These are phyloP conservation scores for Caenorhabditis sp. DNA, from an alignment of 2,888 invertebrate genomes.

Conservation along the genomic window DNA sequence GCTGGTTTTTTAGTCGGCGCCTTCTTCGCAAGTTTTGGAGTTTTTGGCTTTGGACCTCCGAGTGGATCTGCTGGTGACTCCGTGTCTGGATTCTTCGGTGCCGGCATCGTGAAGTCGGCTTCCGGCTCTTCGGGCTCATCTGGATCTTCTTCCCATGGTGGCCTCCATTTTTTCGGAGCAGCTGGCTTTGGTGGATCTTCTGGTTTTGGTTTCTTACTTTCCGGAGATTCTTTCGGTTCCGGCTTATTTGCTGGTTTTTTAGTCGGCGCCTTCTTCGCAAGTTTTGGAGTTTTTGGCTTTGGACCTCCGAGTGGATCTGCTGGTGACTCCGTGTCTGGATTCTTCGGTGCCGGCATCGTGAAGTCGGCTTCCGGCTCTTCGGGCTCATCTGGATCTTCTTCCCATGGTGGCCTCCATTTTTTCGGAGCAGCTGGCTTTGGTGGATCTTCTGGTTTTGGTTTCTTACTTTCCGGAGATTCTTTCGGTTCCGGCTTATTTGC, in stretches of 20 bases:
- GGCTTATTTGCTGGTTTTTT: slow-evolving; percentile 13
- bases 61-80: slow-evolving; percentile 27
- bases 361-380: slow-evolving; percentile 46
- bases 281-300: slow-evolving; percentile 23
- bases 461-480: slow-evolving; percentile 10
- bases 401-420: slow-evolving; percentile 54
- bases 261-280: slow-evolving; percentile 22
- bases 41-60: slow-evolving; percentile 21
- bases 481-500: slow-evolving; percentile 26
- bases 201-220: slow-evolving; percentile 22
- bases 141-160: slow-evolving; percentile 54
- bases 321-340: slow-evolving; percentile 45
- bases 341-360: slow-evolving; percentile 40
- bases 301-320: slow-evolving; percentile 23
- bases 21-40: slow-evolving; percentile 33
- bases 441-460: slow-evolving; percentile 45
- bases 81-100: slow-evolving; percentile 47
- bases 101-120: slow-evolving; percentile 45
- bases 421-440: slow-evolving; percentile 46
- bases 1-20: slow-evolving; percentile 12
- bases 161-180: slow-evolving; percentile 53
- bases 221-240: slow-evolving; percentile 33
- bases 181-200: slow-evolving; percentile 46
- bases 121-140: slow-evolving; percentile 44
- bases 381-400: slow-evolving; percentile 52